Base-by-base conservation (phyloP, 1,140 invertebrate species). In the Colletes gigas region DNA sequence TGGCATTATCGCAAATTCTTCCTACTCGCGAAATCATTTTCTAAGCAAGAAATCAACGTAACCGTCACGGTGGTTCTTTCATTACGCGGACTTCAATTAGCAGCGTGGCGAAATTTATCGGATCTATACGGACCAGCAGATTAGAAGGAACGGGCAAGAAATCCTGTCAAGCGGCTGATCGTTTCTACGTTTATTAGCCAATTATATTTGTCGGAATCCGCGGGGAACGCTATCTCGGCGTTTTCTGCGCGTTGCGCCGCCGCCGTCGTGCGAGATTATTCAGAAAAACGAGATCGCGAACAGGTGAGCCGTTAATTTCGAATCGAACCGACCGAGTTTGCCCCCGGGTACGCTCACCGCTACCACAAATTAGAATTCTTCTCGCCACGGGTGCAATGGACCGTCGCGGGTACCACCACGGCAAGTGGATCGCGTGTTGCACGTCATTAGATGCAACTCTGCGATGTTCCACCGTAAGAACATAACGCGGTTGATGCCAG, bases 361-460 rank as follows among this genome's bases (percentile, higher is more conserved):
- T 44, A 54, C 59, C 60, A 19, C 44, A 70, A 83, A 83, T 59
- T 70, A 63, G 47, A 70, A 44, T 54, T 69, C 66, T 74, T 69
- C 62, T 57, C 65, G 65, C 57, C 41, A 47, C 71, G 44, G 55
- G 73, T 68, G 82, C 79, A 77, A 82, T 83, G 68, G 73, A 83
- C 82, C 82, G 79, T 72, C 67, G 14, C 17, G n/a, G n/a, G 17
- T 76, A 71, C 59, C 59, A 76, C 52, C 41, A 50, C 47, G 41
- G 74, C 59, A 69, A 72, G 70, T 73, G 74, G 57, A 82, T 78
- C 70, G 80, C 83, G 83, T 84, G 80, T 78, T 82, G 80, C 80
- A 74, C 80, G 83, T 84, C 81, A 84, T 84, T 84, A 84, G 77
- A 72, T 70, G 73, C 70, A 52, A 72, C 73, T 82, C 19, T 55